Base-by-base conservation (phyloP, 2,888 invertebrate genomes). In the Mimas tiliae region DNA sequence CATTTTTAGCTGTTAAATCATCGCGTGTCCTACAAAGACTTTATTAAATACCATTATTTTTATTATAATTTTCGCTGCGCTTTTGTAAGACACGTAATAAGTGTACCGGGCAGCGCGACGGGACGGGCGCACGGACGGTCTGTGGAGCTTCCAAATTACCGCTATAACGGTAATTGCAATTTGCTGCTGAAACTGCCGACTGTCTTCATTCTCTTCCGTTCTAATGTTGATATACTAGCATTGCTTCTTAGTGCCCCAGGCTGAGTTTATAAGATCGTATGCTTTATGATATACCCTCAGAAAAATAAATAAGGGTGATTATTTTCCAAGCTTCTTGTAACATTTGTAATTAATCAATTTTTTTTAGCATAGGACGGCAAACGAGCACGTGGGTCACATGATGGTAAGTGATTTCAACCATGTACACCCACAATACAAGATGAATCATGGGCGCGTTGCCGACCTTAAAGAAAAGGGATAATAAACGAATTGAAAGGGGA, bases 91-190 rank as follows among this genome's bases (percentile, higher is more conserved):
- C 14, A 48, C 48, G 50, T 50, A 50, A 50, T 19, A 50, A 50
- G 19, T 50, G 19, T 19, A 19, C 38, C 19, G 19, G 34, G 14
- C 27, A 50, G 34, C 50, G 63, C 27, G 14, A 38, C 38, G 38
- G 38, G 9, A 47, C 14, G n/a, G 12, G 53, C 53, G 67, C 67
- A 6, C 38, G 2, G 67, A 72, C 72, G 72, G 70, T 64, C 70
- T 70, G 70, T 73, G 72, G 76, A 76, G 79, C 82, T 79, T 78
- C 85, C 79, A 88, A 90, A 90, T 90, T 88, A 87, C 90, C 81
- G 86, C 86, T 84, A 90, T 89, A 89, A 89, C 85, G 81, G 86
- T 90, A 90, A 91, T 91, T 89, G 89, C 88, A 86, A 88, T 88
- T 89, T 87, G 85, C 86, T 79, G 78, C 79, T 82, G 85, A 83